Conservation (phyloP, 2,113 vertebrate species). For the Myrmophylax atrothorax region DNA sequence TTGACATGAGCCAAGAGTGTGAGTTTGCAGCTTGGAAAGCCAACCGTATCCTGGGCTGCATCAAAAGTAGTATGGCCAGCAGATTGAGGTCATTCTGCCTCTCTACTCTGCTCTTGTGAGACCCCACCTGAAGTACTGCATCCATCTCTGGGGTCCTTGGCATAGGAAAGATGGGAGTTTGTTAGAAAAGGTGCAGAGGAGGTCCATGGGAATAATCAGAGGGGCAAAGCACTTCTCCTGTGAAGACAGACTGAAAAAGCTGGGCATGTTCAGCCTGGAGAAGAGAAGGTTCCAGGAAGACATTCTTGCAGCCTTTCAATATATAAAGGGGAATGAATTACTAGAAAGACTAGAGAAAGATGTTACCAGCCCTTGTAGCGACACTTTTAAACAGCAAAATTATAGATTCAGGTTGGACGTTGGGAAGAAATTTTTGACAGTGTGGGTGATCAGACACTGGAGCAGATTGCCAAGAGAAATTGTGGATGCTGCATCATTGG, state of each 20-base stretch:
- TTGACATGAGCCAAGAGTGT: background rate
- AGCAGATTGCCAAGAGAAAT: background rate
- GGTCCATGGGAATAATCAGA: too few species aligned
- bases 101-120: background rate
- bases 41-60: accelerated
- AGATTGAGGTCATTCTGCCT: accelerated
- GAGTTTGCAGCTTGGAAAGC: background rate
- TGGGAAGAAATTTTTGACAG: background rate
- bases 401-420: background rate
- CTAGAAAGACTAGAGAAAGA: background rate
- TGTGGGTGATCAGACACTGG: background rate
- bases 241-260: background rate
- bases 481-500: background rate
- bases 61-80: accelerated
- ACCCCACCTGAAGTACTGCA: background rate
- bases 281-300: background rate
- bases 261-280: background rate
- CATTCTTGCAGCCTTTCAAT: background rate
- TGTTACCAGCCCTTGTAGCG: background rate
- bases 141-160: background rate
- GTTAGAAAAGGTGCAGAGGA: accelerated
- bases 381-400: background rate
- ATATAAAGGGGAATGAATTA: background rate
- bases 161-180: background rate
- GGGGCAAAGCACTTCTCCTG: background rate